Percentiles rank a stretch among this genome's conserved stretches.
Conservation (phyloP, 2,113 vertebrate species). For the Ardeotis arabs region DNA sequence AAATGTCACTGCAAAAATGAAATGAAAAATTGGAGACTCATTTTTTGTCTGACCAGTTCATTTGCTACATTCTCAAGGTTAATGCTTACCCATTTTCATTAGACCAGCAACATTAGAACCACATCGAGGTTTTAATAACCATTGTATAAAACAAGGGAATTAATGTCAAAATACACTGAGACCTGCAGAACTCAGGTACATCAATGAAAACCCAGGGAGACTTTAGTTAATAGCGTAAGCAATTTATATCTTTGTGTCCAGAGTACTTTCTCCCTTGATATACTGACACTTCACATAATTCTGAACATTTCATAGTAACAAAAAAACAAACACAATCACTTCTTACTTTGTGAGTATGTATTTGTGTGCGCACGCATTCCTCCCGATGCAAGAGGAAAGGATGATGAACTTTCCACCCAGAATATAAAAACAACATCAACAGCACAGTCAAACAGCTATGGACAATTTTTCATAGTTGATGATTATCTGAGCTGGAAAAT, state of each 20-base stretch:
- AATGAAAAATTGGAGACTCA: background rate
- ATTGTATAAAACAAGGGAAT: background rate
- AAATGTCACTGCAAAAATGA: background rate
- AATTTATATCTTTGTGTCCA: background rate
- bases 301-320: background rate
- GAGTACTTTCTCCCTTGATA: background rate
- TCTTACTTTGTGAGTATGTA: background rate
- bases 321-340: background rate
- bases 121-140: background rate
- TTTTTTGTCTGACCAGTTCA: background rate
- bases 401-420: background rate
- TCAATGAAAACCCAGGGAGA: background rate
- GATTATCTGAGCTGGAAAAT: conserved; percentile 25
- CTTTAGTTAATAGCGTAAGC: background rate
- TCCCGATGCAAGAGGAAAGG: background rate
- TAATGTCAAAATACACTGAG: background rate
- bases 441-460: background rate
- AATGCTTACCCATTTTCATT: background rate
- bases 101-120: background rate
- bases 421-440: background rate
- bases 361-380: fast-evolving
- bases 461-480: background rate
- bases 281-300: background rate
- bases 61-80: background rate
- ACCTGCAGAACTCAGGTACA: background rate